Conservation (phyloP, 2,797 vertebrate genomes). For the Enteromius thamalakanensis region DNA sequence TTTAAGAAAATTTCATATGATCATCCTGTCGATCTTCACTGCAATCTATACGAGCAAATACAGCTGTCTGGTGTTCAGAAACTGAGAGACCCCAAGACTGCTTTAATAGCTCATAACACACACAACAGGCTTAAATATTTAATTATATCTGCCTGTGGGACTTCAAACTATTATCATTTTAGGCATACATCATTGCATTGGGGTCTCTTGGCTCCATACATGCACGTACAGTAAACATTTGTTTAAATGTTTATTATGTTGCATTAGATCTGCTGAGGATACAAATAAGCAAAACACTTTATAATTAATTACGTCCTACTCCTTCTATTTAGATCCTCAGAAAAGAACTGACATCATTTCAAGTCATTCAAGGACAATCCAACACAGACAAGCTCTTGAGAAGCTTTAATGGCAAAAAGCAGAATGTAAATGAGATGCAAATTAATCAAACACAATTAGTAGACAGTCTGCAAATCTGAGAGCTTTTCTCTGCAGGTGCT, state of each 20-base stretch:
- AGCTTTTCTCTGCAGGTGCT: background rate
- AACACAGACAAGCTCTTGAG: conserved; percentile 39
- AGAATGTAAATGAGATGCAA: conserved; percentile 28
- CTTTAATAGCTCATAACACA: background rate
- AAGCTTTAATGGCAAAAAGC: conserved; percentile 28
- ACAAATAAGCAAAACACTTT: background rate
- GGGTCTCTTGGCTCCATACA: background rate
- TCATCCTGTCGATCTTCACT: background rate
- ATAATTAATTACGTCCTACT: background rate
- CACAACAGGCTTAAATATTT: background rate
- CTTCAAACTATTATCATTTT: background rate
- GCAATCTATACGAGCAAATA: conserved; percentile 28
- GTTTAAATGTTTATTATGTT: background rate
- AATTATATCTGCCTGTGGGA: background rate
- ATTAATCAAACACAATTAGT: conserved; percentile 47
- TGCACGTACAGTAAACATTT: conserved; percentile 6
- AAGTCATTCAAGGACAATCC: conserved; percentile 15
- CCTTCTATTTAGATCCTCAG: conserved; percentile 5
- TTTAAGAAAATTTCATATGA: conserved; percentile 27
- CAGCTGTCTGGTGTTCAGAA: conserved; percentile 28
- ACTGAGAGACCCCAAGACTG: background rate
- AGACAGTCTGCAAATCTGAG: conserved; percentile 21
- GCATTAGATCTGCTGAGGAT: conserved; percentile 7
- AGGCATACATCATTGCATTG: no score
- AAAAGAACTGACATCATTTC: background rate